Conservation (phyloP, 2,888 invertebrate genomes). For the Drosophila parthenogenetica region DNA sequence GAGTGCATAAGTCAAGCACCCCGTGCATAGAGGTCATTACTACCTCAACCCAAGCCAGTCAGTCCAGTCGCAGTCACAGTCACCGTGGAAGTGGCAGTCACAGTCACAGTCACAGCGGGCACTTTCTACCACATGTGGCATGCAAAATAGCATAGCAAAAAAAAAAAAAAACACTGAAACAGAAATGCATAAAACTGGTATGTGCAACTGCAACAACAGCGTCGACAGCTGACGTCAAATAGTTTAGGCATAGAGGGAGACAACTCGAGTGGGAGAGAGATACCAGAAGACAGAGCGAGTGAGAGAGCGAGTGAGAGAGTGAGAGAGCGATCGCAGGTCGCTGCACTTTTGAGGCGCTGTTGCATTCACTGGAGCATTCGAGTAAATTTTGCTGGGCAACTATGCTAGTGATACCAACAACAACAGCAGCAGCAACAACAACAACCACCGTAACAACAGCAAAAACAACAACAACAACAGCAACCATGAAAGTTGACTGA, state of each 20-base stretch:
- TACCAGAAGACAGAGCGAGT: background rate
- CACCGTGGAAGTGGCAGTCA: background rate
- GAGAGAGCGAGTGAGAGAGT: background rate
- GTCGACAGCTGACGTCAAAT: constrained; percentile 44
- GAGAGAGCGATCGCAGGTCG: constrained; percentile 65
- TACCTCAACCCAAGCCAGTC: constrained; percentile 50
- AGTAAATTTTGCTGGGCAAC: constrained; percentile 75
- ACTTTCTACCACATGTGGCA: constrained; percentile 78
- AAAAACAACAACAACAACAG: constrained; percentile 13
- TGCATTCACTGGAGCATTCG: constrained; percentile 75
- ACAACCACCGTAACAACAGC: constrained; percentile 20
- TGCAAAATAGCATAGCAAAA: constrained; percentile 69
- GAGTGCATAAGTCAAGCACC: constrained; percentile 70
- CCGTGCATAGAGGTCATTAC: constrained; percentile 70
- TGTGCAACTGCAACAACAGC: constrained; percentile 52
- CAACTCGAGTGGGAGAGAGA: background rate
- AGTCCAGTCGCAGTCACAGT: constrained; percentile 7
- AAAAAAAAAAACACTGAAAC: background rate
- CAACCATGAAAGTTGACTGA: constrained; percentile 79
- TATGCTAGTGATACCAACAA: constrained; percentile 75
- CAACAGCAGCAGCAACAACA: constrained; percentile 42
- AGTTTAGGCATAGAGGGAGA: background rate
- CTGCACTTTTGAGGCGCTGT: constrained; percentile 60
- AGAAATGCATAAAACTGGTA: constrained; percentile 59
- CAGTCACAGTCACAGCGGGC: constrained; percentile 42